phyloP scores from a whole-genome alignment of 2,113 vertebrate genomes.

The Calyptommatus sinebrachiatus region DNA sequence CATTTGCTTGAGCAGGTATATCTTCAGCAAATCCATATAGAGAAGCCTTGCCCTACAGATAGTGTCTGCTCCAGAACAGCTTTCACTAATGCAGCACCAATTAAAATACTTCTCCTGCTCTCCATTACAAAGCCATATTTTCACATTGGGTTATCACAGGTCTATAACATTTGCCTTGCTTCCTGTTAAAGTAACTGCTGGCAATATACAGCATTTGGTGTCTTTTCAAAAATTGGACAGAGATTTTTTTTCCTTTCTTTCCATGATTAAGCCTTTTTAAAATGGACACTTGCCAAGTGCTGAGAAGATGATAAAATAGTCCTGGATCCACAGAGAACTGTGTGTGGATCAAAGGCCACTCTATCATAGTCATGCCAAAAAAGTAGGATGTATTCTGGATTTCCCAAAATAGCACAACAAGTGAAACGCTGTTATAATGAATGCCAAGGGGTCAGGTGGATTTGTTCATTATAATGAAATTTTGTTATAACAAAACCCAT shows the following conservation, averaged over 20 bases:
- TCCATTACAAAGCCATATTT: conserved; percentile 63
- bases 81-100: conserved; percentile 23
- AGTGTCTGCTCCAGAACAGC: conserved; percentile 30
- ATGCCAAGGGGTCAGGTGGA: no score
- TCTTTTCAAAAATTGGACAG: conserved; percentile 43
- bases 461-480: no score
- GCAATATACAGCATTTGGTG: conserved; percentile 41
- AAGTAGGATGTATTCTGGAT: no score
- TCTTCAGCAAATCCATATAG: conserved; percentile 61
- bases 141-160: conserved; percentile 53
- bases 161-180: conserved; percentile 37
- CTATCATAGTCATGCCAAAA: no score
- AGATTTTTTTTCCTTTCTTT: conserved; percentile 12
- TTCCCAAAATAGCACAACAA: no score
- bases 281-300: conserved; percentile 16
- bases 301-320: conserved; percentile 24
- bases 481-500: no score
- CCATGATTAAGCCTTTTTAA: conserved; percentile 43
- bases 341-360: no score
- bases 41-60: conserved; percentile 51
- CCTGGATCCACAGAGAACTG: no score
- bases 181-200: conserved; percentile 41
- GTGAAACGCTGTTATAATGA: no score
- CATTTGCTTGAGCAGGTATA: conserved; percentile 62
- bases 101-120: conserved; percentile 53